Evolutionary conservation across 2,797 vertebrate genomes (phyloP), one percentile per base, ranked within the genome.

Genomic region (Xyrichtys novacula): DNA sequence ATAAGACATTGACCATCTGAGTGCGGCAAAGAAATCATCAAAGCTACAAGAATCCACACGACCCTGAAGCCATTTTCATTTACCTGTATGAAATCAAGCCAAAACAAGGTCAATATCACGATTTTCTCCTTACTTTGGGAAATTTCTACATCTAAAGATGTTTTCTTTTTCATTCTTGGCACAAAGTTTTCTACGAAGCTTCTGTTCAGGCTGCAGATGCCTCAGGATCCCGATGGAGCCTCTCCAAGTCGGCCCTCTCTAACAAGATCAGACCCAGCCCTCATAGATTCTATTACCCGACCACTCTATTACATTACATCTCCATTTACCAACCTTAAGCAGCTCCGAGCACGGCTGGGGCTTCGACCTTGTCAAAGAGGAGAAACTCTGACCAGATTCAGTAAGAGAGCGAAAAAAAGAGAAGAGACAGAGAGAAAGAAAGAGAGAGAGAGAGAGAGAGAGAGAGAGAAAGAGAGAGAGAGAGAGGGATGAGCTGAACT

Each of bases 281-380:
- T 90, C 76, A 71, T 87, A 89, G 87, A 94, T 93, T 93, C 83
- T 88, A 93, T 94, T 94, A 94, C 78, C 70, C 80, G 52, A 70
- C 87, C 82, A 74, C 87, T 93, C 85, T 90, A 94, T 93, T 92
- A 88, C 92, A 93, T 94, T 94, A 93, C 84, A 89, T 91, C 91
- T 94, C 92, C 91, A 93, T 94, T 93, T 91, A 90, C 80, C 71
- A 81, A 91, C 85, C 91, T 93, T 94, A 93, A 93, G 91, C 86
- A 91, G 88, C 85, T 75, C 78, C 11, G 60, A 78, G 85, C 84
- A 73, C 50, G 77, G 85, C 73, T 72, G 67, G 83, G 89, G 82
- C 87, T 89, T 80, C 65, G 88, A 92, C 92, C 92, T 94, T 94
- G 92, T 93, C 90, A 91, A 86, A 89, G 88, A 84, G 85, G 84